Evolutionary conservation across 1,140 invertebrate genomes (phyloP).

Genomic region (Andrena cerasifolii): DNA sequence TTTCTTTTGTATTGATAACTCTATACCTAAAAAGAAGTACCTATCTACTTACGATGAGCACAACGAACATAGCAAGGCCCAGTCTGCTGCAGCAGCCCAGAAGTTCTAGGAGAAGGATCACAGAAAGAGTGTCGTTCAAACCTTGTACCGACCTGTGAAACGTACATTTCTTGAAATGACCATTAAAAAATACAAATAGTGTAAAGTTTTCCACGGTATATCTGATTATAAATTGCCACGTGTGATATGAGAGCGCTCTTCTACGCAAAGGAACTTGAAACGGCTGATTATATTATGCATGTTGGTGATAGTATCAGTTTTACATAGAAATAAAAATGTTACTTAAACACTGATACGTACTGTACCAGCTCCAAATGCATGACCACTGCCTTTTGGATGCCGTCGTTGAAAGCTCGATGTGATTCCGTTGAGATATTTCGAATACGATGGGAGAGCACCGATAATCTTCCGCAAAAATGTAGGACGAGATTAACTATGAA

Average conservation of each 20-base stretch:
- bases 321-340: background rate
- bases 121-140: no score
- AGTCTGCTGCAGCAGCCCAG: no score
- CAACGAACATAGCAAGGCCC: no score
- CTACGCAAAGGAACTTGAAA: background rate
- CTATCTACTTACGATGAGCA: no score
- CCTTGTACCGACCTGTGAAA: no score
- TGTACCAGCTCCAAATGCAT: slow-evolving; percentile 21
- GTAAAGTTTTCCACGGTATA: background rate
- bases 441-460: slow-evolving; percentile 36
- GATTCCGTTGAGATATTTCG: background rate
- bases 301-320: background rate
- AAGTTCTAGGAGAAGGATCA: no score
- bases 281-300: background rate
- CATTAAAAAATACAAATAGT: no score
- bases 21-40: no score
- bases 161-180: no score
- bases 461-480: slow-evolving; percentile 44
- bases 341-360: slow-evolving; percentile 18
- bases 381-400: background rate
- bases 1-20: no score
- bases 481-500: slow-evolving; percentile 33
- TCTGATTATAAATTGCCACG: background rate
- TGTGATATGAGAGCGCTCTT: background rate
- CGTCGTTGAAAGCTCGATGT: background rate